phyloP scores from a whole-genome alignment of 2,113 vertebrate genomes.

The Ceyx melanurus region DNA sequence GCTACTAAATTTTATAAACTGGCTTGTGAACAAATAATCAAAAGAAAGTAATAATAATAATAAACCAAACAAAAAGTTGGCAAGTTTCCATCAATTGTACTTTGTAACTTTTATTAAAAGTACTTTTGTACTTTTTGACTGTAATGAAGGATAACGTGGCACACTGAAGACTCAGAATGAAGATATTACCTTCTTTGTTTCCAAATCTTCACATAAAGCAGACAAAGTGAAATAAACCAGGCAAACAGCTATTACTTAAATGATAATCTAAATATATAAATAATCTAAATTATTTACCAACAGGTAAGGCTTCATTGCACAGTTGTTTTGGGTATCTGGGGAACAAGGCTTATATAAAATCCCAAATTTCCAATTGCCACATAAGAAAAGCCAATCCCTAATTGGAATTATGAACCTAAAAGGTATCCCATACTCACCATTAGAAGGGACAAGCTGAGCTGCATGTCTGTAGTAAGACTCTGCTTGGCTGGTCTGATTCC shows the following conservation, averaged over 20 bases:
- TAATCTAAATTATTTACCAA: background rate
- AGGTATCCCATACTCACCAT: slow-evolving; percentile 82
- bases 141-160: background rate
- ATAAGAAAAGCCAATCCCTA: background rate
- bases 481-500: slow-evolving; percentile 99
- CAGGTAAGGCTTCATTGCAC: accelerated
- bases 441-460: slow-evolving; percentile 98
- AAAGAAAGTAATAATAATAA: background rate
- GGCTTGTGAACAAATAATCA: background rate
- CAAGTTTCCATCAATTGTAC: background rate
- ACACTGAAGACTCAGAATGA: background rate
- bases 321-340: background rate
- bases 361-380: background rate
- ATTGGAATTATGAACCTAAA: background rate
- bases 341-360: background rate
- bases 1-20: background rate
- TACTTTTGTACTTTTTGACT: background rate
- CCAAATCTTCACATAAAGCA: background rate
- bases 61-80: background rate
- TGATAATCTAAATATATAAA: too few relatives aligned
- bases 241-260: background rate
- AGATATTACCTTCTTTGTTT: background rate
- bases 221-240: background rate
- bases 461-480: slow-evolving; percentile 98
- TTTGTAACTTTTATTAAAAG: background rate